These are phyloP conservation scores for Mythimna loreyi DNA, from an alignment of 2,888 invertebrate species.

Conservation along the genomic window DNA sequence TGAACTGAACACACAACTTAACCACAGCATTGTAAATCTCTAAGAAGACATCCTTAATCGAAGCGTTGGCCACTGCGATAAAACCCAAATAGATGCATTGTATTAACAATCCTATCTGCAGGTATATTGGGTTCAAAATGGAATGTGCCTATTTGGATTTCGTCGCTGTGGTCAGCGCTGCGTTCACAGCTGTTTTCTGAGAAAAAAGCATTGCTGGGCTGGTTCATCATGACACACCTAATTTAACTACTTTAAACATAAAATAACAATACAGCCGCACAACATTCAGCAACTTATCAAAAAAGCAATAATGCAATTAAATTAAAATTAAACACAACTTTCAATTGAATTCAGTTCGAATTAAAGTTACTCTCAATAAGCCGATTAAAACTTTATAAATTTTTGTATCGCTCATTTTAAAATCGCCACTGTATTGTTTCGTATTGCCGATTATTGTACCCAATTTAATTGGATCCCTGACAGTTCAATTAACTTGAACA, in stretches of 20 bases:
- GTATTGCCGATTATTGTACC: constrained; percentile 58
- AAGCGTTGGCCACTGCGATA: no score
- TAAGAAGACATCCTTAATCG: no score
- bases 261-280: constrained; percentile 3
- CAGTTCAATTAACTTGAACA: constrained; percentile 63
- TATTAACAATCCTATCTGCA: no score
- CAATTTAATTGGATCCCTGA: constrained; percentile 64
- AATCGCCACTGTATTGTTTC: constrained; percentile 61
- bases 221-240: no score
- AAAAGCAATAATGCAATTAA: constrained; percentile 16
- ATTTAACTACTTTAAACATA: not conserved
- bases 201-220: no score
- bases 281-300: constrained; percentile 5
- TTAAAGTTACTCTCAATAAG: constrained; percentile 43
- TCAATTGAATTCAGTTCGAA: constrained; percentile 33
- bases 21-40: no score
- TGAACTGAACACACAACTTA: no score
- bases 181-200: no score
- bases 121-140: no score
- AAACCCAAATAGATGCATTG: no score
- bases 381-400: constrained; percentile 38
- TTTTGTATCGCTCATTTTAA: constrained; percentile 60
- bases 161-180: no score
- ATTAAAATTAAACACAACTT: constrained; percentile 24
- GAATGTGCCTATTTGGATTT: no score